These are phyloP conservation scores for Listronotus oregonensis DNA, from an alignment of 1,140 invertebrate genomes.

Conservation along the genomic window DNA sequence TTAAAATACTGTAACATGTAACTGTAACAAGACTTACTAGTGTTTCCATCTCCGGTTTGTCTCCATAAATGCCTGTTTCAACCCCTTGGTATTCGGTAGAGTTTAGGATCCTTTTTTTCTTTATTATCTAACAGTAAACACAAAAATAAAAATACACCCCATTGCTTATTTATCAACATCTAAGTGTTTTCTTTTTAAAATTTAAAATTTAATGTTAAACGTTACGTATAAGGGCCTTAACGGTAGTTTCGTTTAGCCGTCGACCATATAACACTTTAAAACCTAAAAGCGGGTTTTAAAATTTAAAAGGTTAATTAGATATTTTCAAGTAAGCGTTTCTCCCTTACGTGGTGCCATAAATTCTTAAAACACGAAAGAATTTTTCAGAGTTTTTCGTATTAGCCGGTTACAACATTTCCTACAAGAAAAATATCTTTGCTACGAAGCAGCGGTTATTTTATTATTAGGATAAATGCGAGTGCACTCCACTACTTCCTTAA, in stretches of 20 bases:
- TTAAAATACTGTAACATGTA: no score
- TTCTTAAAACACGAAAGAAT: constrained; percentile 38
- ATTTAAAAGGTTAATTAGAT: constrained; percentile 40
- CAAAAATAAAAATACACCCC: no score
- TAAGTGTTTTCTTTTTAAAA: no score
- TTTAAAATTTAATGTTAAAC: no score
- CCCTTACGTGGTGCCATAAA: constrained; percentile 35
- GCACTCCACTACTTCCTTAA: constrained; percentile 31
- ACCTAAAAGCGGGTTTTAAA: constrained; percentile 35
- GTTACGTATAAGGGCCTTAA: constrained; percentile 1
- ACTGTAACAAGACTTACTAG: no score
- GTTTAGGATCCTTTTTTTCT: no score
- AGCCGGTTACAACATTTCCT: constrained; percentile 25
- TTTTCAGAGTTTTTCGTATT: constrained; percentile 34
- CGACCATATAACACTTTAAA: constrained; percentile 35
- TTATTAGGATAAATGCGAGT: constrained; percentile 37
- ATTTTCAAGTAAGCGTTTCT: constrained; percentile 34
- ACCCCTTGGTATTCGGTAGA: no score
- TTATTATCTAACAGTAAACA: no score
- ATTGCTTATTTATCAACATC: no score
- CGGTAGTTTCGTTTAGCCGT: constrained; percentile 24
- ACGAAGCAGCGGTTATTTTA: constrained; percentile 33
- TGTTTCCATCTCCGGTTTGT: no score
- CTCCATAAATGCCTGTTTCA: no score
- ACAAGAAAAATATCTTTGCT: constrained; percentile 26